Percentiles rank a stretch among this genome's conserved stretches.
Evolutionary conservation across 2,888 invertebrate genomes (phyloP).

Genomic region (Noctua janthe): DNA sequence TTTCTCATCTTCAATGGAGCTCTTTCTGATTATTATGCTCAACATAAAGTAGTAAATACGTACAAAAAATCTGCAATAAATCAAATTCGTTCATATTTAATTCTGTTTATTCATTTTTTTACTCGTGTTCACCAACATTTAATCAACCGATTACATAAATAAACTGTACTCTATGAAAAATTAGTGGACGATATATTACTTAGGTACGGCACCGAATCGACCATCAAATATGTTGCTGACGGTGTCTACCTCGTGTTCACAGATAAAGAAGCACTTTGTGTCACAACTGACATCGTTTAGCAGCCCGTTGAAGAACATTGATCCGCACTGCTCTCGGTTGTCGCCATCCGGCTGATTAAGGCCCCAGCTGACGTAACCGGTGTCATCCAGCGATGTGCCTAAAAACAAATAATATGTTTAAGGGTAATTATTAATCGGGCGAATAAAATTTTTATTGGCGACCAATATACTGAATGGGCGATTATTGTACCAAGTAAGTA

Average conservation of each 20-base stretch:
- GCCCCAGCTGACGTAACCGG: constrained; percentile 79
- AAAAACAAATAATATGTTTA: not conserved
- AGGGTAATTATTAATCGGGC: too few species aligned
- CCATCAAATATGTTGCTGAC: constrained; percentile 9
- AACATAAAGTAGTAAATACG: not conserved
- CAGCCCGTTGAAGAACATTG: constrained; percentile 80
- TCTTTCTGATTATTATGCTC: too few species aligned
- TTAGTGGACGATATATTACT: too few species aligned
- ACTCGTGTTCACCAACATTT: not conserved
- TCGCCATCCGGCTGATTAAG: constrained; percentile 79
- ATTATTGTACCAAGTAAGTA: too few species aligned
- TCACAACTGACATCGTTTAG: constrained; percentile 80
- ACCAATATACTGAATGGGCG: too few species aligned
- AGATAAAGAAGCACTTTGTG: constrained; percentile 78
- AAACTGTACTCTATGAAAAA: not conserved
- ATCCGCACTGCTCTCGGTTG: constrained; percentile 78
- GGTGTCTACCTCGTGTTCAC: constrained; percentile 78
- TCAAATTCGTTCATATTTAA: constrained; percentile 1
- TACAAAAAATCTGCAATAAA: not conserved
- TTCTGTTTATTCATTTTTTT: not conserved
- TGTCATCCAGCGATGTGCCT: constrained; percentile 68
- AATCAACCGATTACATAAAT: not conserved
- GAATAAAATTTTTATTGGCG: too few species aligned
- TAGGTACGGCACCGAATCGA: not conserved
- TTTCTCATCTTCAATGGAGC: too few species aligned